phyloP scores from a whole-genome alignment of 2,888 invertebrate genomes.

The Aleiodes leptofemur region DNA sequence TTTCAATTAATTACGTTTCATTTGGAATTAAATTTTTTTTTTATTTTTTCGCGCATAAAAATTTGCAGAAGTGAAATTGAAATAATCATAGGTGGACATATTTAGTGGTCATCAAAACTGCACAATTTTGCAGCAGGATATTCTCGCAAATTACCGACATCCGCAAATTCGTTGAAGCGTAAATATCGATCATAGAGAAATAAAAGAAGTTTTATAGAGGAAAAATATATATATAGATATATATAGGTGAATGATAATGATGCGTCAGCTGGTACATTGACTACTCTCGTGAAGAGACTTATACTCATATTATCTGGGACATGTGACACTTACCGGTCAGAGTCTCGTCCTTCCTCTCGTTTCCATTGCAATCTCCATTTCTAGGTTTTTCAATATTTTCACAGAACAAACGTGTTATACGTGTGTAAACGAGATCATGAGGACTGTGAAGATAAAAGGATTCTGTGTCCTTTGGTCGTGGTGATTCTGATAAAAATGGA shows the following conservation, averaged over 20 bases:
- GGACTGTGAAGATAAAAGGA: slow-evolving; percentile 92
- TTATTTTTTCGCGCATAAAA: background rate
- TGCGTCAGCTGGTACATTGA: slow-evolving; percentile 30
- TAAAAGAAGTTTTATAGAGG: slow-evolving; percentile 21
- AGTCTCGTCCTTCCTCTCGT: slow-evolving; percentile 72
- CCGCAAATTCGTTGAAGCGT: slow-evolving; percentile 35
- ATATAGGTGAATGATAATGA: slow-evolving; percentile 39
- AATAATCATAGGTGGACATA: background rate
- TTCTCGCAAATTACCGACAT: slow-evolving; percentile 28
- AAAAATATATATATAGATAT: slow-evolving; percentile 17
- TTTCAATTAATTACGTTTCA: background rate
- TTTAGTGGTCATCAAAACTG: slow-evolving; percentile 3
- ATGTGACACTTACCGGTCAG: slow-evolving; percentile 71
- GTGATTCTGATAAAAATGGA: slow-evolving; percentile 68
- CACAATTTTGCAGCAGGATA: slow-evolving; percentile 16
- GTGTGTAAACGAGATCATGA: slow-evolving; percentile 87
- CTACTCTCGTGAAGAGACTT: slow-evolving; percentile 1
- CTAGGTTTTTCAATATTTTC: slow-evolving; percentile 64
- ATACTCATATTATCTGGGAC: slow-evolving; percentile 63
- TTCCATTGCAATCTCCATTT: slow-evolving; percentile 54
- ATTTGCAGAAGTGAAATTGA: slow-evolving; percentile 14
- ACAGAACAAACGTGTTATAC: slow-evolving; percentile 89
- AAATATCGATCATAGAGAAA: slow-evolving; percentile 34
- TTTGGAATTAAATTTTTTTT: too few relatives aligned
- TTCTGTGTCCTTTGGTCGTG: slow-evolving; percentile 74